Evolutionary conservation across 2,797 vertebrate species (phyloP).

Genomic region (Syndactyla subalaris): DNA sequence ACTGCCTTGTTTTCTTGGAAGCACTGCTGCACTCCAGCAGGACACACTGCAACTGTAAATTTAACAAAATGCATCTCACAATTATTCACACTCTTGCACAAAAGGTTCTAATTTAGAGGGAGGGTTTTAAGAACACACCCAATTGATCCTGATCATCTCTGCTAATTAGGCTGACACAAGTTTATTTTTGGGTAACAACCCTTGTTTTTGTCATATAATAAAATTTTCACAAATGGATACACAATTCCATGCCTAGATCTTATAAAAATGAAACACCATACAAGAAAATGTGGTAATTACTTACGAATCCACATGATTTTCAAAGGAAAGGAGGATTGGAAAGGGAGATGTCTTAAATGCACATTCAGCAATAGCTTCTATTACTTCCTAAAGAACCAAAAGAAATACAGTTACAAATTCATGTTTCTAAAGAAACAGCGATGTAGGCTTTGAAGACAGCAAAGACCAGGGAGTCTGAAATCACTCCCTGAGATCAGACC

Average conservation of each 20-base stretch:
- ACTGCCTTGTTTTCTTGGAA: background rate
- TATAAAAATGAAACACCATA: background rate
- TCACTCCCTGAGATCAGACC: background rate
- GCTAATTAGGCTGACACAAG: background rate
- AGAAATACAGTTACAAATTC: background rate
- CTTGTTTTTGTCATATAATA: background rate
- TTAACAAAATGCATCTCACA: background rate
- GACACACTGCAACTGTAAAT: background rate
- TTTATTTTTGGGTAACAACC: background rate
- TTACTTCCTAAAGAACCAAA: constrained; percentile 87
- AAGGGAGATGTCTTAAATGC: constrained; percentile 98
- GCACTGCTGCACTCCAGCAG: background rate
- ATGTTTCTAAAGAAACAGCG: background rate
- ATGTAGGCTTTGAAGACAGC: background rate
- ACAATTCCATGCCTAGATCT: background rate
- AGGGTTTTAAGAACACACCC: background rate
- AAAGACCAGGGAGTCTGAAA: background rate
- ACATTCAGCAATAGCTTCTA: constrained; percentile 95
- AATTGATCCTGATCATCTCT: background rate
- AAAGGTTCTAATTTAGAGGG: background rate
- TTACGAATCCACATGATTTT: constrained; percentile 99
- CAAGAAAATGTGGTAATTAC: constrained; percentile 68
- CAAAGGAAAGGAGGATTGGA: constrained; percentile 94
- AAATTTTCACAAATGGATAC: background rate
- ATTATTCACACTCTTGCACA: background rate